phyloP scores from a whole-genome alignment of 1,140 invertebrate genomes.

The Pseudomyrmex dendroicus region DNA sequence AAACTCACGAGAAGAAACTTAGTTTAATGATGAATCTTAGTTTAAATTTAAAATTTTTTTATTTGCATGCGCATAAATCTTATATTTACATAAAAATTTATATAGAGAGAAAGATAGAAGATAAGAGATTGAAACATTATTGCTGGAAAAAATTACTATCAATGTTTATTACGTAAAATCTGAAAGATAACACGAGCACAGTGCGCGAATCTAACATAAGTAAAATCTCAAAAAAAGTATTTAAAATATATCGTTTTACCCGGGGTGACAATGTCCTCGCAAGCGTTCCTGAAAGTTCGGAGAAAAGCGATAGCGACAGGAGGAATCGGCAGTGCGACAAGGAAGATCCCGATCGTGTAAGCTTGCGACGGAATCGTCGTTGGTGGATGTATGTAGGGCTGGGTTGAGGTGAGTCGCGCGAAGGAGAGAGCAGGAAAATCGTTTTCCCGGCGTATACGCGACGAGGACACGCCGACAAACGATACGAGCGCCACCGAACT shows the following conservation, averaged over 20 bases:
- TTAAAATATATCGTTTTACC: background rate
- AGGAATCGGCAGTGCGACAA: conserved; percentile 68
- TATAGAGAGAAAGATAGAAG: too few species aligned
- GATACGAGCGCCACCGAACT: conserved; percentile 72
- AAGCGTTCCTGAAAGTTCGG: conserved; percentile 65
- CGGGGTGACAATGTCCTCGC: conserved; percentile 43
- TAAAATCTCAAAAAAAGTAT: background rate
- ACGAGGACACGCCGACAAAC: conserved; percentile 61
- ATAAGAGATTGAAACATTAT: too few species aligned
- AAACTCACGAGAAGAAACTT: too few species aligned
- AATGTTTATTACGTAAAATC: too few species aligned
- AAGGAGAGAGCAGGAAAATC: conserved; percentile 53
- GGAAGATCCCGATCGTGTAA: conserved; percentile 70
- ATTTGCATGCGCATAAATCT: too few species aligned
- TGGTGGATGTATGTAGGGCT: conserved; percentile 60
- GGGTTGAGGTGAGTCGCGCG: conserved; percentile 56
- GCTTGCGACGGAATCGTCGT: conserved; percentile 71
- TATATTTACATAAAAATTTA: too few species aligned
- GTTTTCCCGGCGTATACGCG: conserved; percentile 24
- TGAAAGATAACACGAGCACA: too few species aligned
- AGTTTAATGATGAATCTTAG: too few species aligned
- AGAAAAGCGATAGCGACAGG: conserved; percentile 68
- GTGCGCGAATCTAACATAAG: too few species aligned
- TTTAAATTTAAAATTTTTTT: too few species aligned
- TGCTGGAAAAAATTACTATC: too few species aligned